Conservation (phyloP, 2,113 vertebrate species). For the Salvator merianae region DNA sequence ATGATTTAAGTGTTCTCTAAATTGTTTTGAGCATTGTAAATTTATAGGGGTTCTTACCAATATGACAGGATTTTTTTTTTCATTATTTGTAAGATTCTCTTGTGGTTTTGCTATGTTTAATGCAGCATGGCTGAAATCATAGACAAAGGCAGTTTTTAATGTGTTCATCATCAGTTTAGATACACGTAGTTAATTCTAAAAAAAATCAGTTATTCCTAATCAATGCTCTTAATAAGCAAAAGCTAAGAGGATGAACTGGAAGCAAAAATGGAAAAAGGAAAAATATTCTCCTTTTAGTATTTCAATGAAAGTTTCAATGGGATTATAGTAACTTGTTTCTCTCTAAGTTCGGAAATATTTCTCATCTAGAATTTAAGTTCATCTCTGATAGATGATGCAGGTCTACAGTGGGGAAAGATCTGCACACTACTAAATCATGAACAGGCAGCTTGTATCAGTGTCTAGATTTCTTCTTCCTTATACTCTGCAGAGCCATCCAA, state of each 20-base stretch:
- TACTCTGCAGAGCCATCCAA: constrained; percentile 36
- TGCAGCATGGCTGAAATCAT: neutral
- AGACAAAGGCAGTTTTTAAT: neutral
- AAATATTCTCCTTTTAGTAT: too few species aligned
- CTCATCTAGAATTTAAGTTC: constrained; percentile 17
- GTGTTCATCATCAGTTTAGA: neutral
- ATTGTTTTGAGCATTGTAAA: too few species aligned
- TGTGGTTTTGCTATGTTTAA: neutral
- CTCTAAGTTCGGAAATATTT: neutral
- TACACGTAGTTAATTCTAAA: too few species aligned
- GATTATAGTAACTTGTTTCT: neutral
- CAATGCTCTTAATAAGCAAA: too few species aligned
- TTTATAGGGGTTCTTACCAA: neutral
- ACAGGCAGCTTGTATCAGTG: constrained; percentile 51
- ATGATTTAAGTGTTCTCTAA: too few species aligned
- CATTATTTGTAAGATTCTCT: neutral
- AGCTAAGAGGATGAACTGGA: too few species aligned
- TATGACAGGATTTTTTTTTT: neutral
- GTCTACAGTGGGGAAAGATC: constrained; percentile 29
- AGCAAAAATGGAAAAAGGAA: too few species aligned
- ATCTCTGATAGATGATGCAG: constrained; percentile 35
- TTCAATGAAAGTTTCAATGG: too few species aligned
- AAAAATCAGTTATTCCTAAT: too few species aligned
- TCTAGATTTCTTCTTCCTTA: constrained; percentile 50
- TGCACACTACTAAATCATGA: constrained; percentile 24